Percentiles rank a stretch among this genome's conserved stretches.
Conservation (phyloP, 2,797 vertebrate genomes). For the Enteromius thamalakanensis region DNA sequence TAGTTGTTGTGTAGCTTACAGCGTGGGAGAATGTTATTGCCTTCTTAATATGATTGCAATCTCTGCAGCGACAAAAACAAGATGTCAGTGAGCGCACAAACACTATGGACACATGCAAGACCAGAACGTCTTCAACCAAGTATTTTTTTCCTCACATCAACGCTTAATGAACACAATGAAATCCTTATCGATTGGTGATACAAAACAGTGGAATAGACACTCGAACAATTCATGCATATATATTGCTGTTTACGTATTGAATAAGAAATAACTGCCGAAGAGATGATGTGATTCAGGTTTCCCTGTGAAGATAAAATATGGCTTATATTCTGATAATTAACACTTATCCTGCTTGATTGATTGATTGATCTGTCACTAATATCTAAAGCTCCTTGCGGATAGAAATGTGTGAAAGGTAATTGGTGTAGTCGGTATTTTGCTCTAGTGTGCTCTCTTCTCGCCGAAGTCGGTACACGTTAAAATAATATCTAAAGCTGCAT, state of each 20-base stretch:
- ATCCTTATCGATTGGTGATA: slow-evolving; percentile 34
- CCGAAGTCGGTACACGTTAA: slow-evolving; percentile 40
- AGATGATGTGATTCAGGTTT: slow-evolving; percentile 72
- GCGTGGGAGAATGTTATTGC: slow-evolving; percentile 48
- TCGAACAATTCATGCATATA: slow-evolving; percentile 68
- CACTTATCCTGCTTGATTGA: slow-evolving; percentile 62
- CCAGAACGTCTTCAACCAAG: slow-evolving; percentile 22
- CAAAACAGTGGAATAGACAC: slow-evolving; percentile 52
- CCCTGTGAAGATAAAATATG: slow-evolving; percentile 80
- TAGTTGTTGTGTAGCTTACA: slow-evolving; percentile 14
- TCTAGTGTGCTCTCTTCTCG: slow-evolving; percentile 49
- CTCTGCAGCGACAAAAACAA: slow-evolving; percentile 34
- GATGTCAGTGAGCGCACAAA: slow-evolving; percentile 31
- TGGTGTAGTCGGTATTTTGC: slow-evolving; percentile 36
- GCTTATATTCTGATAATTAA: slow-evolving; percentile 77
- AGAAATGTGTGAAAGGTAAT: slow-evolving; percentile 35
- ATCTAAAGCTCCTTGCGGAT: slow-evolving; percentile 72
- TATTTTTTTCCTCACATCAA: not conserved
- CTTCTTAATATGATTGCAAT: slow-evolving; percentile 26
- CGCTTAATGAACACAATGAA: not conserved
- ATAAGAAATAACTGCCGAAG: slow-evolving; percentile 69
- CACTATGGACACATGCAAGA: slow-evolving; percentile 54
- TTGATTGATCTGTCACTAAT: slow-evolving; percentile 59
- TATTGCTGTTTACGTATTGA: slow-evolving; percentile 57
- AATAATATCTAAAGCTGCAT: slow-evolving; percentile 41